Evolutionary conservation across 1,140 invertebrate species (phyloP).

Genomic region (Zaprionus taronus): DNA sequence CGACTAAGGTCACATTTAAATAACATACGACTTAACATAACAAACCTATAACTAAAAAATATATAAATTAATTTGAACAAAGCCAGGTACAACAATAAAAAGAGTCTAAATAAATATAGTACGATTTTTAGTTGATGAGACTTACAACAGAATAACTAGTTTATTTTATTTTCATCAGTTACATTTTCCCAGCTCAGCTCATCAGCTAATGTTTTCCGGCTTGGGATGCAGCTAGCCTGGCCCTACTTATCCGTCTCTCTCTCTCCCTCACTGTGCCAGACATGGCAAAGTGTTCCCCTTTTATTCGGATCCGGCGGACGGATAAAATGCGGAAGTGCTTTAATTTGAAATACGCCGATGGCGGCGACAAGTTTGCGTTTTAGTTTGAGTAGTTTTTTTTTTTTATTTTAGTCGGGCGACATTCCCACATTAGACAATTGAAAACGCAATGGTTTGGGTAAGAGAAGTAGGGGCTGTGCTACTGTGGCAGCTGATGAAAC

Average conservation of each 20-base stretch:
- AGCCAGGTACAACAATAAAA: no score
- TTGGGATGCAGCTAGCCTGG: conserved; percentile 18
- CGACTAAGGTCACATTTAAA: no score
- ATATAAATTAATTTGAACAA: no score
- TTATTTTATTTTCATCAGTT: background rate
- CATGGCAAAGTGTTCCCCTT: conserved; percentile 34
- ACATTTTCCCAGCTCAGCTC: conserved; percentile 21
- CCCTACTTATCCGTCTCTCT: conserved; percentile 1
- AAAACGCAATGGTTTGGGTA: conserved; percentile 30
- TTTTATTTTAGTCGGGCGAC: conserved; percentile 27
- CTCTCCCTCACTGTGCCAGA: background rate
- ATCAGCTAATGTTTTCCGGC: conserved; percentile 63
- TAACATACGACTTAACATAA: no score
- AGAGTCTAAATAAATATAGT: no score
- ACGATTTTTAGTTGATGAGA: no score
- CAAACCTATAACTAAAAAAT: no score
- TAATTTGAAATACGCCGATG: conserved; percentile 58
- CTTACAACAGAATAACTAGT: background rate
- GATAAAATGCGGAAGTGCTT: conserved; percentile 60
- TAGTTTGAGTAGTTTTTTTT: conserved; percentile 19
- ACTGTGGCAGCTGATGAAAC: conserved; percentile 27
- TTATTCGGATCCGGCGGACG: conserved; percentile 32
- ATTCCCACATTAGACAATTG: conserved; percentile 68
- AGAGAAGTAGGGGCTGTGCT: background rate
- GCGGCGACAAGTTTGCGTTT: conserved; percentile 30